A percentile compares a stretch with the other conserved stretches of the same genome.
Evolutionary conservation across 2,797 vertebrate species (phyloP).

Genomic region (Melanotaenia nigrans): DNA sequence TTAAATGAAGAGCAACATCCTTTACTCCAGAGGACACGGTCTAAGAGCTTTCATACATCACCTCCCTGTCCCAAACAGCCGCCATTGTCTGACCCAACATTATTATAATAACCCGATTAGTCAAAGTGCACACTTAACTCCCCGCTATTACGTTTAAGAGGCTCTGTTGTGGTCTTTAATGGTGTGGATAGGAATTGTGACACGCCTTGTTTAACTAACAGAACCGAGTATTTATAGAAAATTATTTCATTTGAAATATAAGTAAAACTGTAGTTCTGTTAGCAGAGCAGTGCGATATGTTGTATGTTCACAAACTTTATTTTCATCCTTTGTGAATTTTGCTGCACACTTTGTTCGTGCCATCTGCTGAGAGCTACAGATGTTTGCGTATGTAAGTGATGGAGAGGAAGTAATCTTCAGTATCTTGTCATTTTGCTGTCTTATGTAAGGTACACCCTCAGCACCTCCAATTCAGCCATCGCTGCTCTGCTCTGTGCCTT

Average conservation of each 20-base stretch:
- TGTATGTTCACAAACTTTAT: background rate
- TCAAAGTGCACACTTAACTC: conserved; percentile 47
- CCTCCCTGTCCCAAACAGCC: conserved; percentile 20
- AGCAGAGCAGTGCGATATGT: background rate
- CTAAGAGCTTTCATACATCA: conserved; percentile 28
- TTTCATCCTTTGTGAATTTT: background rate
- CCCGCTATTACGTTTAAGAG: conserved; percentile 58
- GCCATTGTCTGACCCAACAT: conserved; percentile 37
- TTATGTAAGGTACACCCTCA: conserved; percentile 89
- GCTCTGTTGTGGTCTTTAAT: conserved; percentile 27
- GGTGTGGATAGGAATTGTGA: conserved; percentile 19
- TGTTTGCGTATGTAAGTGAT: background rate
- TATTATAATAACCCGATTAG: conserved; percentile 50
- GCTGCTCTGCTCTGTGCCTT: conserved; percentile 96
- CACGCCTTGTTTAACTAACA: conserved; percentile 36
- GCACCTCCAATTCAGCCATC: conserved; percentile 96
- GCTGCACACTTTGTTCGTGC: background rate
- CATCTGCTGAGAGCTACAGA: background rate
- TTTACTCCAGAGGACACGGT: conserved; percentile 25
- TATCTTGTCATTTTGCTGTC: conserved; percentile 18
- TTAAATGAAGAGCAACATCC: conserved; percentile 34
- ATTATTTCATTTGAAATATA: background rate
- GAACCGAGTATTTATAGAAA: conserved; percentile 1
- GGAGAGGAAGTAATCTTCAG: background rate
- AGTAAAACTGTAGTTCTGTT: background rate